Conservation (phyloP, 2,888 invertebrate genomes). For the Drosophila putrida region DNA sequence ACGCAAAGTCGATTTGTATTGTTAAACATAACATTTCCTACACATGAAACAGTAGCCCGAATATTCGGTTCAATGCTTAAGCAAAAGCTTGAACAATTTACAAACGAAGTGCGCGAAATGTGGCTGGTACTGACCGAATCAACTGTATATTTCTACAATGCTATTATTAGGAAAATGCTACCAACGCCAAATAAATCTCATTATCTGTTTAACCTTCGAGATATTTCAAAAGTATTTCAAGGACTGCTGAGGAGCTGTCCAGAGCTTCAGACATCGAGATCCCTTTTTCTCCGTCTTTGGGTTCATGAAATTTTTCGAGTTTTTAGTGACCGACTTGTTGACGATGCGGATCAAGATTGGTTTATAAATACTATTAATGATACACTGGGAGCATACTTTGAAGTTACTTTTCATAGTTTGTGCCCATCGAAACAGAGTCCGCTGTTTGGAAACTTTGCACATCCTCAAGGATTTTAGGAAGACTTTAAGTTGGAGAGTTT, state of each 20-base stretch:
- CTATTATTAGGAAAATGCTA: conserved; percentile 90
- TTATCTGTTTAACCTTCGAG: conserved; percentile 94
- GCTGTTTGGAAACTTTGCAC: conserved; percentile 93
- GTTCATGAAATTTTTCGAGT: conserved; percentile 94
- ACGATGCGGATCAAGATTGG: conserved; percentile 92
- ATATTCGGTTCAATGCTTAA: conserved; percentile 94
- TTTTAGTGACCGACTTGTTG: conserved; percentile 93
- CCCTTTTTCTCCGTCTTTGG: conserved; percentile 92
- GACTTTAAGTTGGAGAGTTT: conserved; percentile 88
- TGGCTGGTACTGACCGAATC: conserved; percentile 90
- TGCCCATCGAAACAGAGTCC: conserved; percentile 90
- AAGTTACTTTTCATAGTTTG: conserved; percentile 91
- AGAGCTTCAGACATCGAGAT: conserved; percentile 91
- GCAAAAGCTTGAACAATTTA: conserved; percentile 92
- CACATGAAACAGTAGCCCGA: conserved; percentile 90
- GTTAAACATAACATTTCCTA: conserved; percentile 93
- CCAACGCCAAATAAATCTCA: conserved; percentile 96
- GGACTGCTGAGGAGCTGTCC: conserved; percentile 92
- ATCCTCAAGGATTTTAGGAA: conserved; percentile 91
- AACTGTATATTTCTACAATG: conserved; percentile 92
- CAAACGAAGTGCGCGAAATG: conserved; percentile 91
- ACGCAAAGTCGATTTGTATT: conserved; percentile 92
- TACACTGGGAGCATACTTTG: conserved; percentile 92
- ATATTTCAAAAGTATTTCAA: conserved; percentile 94
- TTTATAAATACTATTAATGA: conserved; percentile 90